phyloP scores from a whole-genome alignment of 2,888 invertebrate genomes.

The Zhuqinia jingwanae region DNA sequence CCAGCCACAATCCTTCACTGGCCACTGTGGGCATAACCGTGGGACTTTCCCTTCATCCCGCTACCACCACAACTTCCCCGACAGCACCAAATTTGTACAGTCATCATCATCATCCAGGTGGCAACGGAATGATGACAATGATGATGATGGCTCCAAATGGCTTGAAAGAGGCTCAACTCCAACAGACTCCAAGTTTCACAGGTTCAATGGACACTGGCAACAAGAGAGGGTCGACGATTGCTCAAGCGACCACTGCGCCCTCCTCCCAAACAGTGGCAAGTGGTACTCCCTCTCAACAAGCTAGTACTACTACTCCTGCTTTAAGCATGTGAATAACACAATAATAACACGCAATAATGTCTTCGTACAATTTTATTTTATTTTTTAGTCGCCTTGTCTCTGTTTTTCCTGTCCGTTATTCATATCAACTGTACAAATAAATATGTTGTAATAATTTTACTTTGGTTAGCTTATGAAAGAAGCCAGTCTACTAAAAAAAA shows the following conservation, averaged over 20 bases:
- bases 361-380: too few relatives aligned
- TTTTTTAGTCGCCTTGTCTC: too few relatives aligned
- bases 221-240: slow-evolving; percentile 53
- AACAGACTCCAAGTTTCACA: slow-evolving; percentile 50
- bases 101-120: slow-evolving; percentile 57
- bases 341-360: too few relatives aligned
- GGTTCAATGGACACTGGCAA: too few relatives aligned
- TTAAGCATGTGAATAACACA: too few relatives aligned
- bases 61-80: neutral
- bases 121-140: slow-evolving; percentile 69
- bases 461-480: too few relatives aligned
- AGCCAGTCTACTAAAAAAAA: too few relatives aligned
- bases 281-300: slow-evolving; percentile 35
- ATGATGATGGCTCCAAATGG: slow-evolving; percentile 60
- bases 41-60: slow-evolving; percentile 70
- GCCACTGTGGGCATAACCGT: slow-evolving; percentile 70
- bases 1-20: slow-evolving; percentile 54
- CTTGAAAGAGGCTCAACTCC: slow-evolving; percentile 62
- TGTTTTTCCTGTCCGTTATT: too few relatives aligned
- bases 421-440: too few relatives aligned
- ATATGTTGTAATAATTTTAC: too few relatives aligned
- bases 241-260: slow-evolving; percentile 35
- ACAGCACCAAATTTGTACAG: slow-evolving; percentile 13
- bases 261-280: slow-evolving; percentile 12
- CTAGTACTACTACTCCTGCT: neutral